A percentile compares a stretch with the other conserved stretches of the same genome.
These are phyloP conservation scores for Thecophora atra DNA, from an alignment of 2,888 invertebrate genomes.

Conservation along the genomic window DNA sequence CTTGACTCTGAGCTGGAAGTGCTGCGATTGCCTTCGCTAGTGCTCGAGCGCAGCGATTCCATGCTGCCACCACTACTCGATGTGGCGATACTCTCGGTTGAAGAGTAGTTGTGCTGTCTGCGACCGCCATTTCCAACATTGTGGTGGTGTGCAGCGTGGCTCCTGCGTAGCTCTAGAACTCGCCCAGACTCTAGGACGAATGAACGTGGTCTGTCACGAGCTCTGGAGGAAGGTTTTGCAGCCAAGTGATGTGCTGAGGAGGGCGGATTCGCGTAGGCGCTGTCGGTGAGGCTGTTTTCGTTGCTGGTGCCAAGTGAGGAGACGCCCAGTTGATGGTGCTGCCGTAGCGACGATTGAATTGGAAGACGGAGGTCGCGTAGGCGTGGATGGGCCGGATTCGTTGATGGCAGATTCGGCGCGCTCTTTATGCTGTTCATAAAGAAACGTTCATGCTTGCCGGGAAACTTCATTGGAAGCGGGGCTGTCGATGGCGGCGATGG, in stretches of 20 bases:
- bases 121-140: slow-evolving; percentile 66
- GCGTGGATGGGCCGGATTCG: slow-evolving; percentile 74
- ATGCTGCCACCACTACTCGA: slow-evolving; percentile 88
- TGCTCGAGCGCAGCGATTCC: slow-evolving; percentile 87
- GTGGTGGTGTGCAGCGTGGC: slow-evolving; percentile 61
- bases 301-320: slow-evolving; percentile 55
- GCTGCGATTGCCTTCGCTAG: slow-evolving; percentile 87
- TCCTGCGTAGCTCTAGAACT: slow-evolving; percentile 78
- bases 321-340: slow-evolving; percentile 54
- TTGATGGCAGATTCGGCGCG: slow-evolving; percentile 79
- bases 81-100: slow-evolving; percentile 88
- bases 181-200: slow-evolving; percentile 73
- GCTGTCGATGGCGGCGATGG: slow-evolving; percentile 87
- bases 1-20: slow-evolving; percentile 86
- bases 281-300: slow-evolving; percentile 61
- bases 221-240: slow-evolving; percentile 63
- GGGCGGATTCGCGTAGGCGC: slow-evolving; percentile 63
- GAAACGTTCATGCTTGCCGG: slow-evolving; percentile 70
- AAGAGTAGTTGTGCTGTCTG: slow-evolving; percentile 65
- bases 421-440: slow-evolving; percentile 83
- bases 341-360: slow-evolving; percentile 73
- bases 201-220: slow-evolving; percentile 70
- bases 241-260: slow-evolving; percentile 46
- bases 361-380: slow-evolving; percentile 79
- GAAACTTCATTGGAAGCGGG: slow-evolving; percentile 83